phyloP scores from a whole-genome alignment of 2,797 vertebrate genomes.

The Erithacus rubecula region DNA sequence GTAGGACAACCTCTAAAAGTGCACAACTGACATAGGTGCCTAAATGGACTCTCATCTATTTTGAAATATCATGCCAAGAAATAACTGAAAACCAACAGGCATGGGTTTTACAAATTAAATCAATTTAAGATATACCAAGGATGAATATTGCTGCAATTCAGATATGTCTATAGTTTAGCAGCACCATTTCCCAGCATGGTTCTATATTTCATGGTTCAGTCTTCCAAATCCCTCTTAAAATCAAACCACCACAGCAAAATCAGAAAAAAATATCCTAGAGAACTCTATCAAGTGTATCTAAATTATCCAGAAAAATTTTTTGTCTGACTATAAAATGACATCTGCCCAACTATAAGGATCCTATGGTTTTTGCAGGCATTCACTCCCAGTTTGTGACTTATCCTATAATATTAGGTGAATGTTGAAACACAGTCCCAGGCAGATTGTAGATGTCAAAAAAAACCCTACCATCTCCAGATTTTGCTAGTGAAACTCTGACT shows the following conservation, averaged over 20 bases:
- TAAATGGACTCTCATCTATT: not conserved
- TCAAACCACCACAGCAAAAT: not conserved
- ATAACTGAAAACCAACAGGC: not conserved
- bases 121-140: not conserved
- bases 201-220: not conserved
- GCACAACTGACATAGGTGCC: not conserved
- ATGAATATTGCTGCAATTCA: not conserved
- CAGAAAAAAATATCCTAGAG: not conserved
- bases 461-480: not conserved
- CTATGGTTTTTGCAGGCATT: not conserved
- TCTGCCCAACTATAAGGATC: not conserved
- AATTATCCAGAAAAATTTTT: not conserved
- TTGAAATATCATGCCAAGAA: not conserved
- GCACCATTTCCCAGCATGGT: not conserved
- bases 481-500: constrained; percentile 12
- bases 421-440: not conserved
- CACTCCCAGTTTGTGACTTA: not conserved
- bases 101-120: not conserved
- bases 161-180: not conserved
- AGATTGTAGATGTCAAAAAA: not conserved
- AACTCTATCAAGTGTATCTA: not conserved
- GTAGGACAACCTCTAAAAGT: not conserved
- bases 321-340: not conserved
- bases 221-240: not conserved
- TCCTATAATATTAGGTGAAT: not conserved